Percentiles rank a stretch among this genome's conserved stretches.
Evolutionary conservation across 2,888 invertebrate genomes (phyloP).

Genomic region (Agrotis segetum): DNA sequence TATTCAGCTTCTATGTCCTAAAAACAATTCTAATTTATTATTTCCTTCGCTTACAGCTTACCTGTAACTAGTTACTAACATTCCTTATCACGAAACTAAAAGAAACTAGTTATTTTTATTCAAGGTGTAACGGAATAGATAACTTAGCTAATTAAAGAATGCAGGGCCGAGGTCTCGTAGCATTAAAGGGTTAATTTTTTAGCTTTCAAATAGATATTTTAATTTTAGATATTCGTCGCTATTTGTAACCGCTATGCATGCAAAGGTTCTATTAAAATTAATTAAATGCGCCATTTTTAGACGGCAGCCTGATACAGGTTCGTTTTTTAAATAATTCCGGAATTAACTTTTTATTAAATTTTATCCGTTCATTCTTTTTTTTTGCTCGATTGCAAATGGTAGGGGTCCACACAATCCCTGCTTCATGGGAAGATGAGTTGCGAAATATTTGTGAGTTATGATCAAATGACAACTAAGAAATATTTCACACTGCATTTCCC

Average conservation of each 20-base stretch:
- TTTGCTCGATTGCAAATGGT: constrained; percentile 48
- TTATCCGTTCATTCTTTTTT: constrained; percentile 31
- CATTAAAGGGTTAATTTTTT: constrained; percentile 45
- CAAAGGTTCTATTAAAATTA: constrained; percentile 47
- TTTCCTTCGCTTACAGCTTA: constrained; percentile 53
- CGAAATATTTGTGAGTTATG: constrained; percentile 61
- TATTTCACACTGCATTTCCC: constrained; percentile 50
- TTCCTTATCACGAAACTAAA: constrained; percentile 63
- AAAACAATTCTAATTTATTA: constrained; percentile 61
- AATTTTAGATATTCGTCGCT: constrained; percentile 54
- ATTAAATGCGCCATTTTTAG: constrained; percentile 24
- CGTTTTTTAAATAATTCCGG: constrained; percentile 33
- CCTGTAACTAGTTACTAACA: constrained; percentile 50
- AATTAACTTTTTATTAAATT: constrained; percentile 21
- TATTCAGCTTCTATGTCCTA: constrained; percentile 39
- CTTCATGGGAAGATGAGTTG: constrained; percentile 82
- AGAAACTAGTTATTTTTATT: constrained; percentile 64
- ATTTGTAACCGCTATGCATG: constrained; percentile 56
- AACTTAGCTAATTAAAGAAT: constrained; percentile 58
- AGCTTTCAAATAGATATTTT: constrained; percentile 51
- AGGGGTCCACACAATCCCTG: constrained; percentile 64
- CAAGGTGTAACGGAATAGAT: constrained; percentile 63
- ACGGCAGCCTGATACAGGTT: constrained; percentile 17
- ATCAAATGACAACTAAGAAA: constrained; percentile 43
- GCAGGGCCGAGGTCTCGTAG: constrained; percentile 38